Evolutionary conservation across 1,140 invertebrate species (phyloP), one percentile per base, ranked within the genome.

Genomic region (Adoxophyes honmai): DNA sequence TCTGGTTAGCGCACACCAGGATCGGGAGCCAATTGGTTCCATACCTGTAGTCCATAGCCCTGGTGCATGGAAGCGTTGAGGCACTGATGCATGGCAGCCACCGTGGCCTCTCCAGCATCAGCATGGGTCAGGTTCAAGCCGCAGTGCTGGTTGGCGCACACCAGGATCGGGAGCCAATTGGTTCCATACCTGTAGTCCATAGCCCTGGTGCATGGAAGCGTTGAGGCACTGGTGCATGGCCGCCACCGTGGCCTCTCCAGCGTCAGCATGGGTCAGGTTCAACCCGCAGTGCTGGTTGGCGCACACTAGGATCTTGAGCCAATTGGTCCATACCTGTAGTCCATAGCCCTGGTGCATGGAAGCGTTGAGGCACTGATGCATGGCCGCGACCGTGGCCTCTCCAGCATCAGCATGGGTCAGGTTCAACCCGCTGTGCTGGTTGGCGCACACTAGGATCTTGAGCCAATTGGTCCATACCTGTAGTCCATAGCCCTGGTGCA

Each of bases 251-350:
- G 5, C 3, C n/a, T 8, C 36, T 13, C 1, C 36, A 13, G 6
- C 36, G 2, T n/a, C 3, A 10, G n/a, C n/a, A 37, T 4, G 37
- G 37, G 37, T 38, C 4, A 38, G 13, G 37, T 15, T 38, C 4
- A 38, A 11, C 16, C 13, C 2, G 9, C n/a, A n/a, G 37, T 8
- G 15, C 4, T 18, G 15, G 1, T 18, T 18, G 3, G 15, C 18
- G 15, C 7, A 18, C 6, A 16, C 10, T 63, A n/a, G n/a, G n/a
- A n/a, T n/a, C n/a, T n/a, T n/a, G n/a, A n/a, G n/a, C n/a, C n/a
- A n/a, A n/a, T n/a, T n/a, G n/a, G n/a, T n/a, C n/a, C n/a, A n/a
- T 62, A 85, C 84, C 75, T 87, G 81, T 34, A 87, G 62, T 1
- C 81, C 81, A 69, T 84, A 85, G 11, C 70, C 70, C 44, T 78